A percentile compares a stretch with the other conserved stretches of the same genome.
Evolutionary conservation across 1,140 invertebrate species (phyloP).

Genomic region (Melipona quadrifasciata): DNA sequence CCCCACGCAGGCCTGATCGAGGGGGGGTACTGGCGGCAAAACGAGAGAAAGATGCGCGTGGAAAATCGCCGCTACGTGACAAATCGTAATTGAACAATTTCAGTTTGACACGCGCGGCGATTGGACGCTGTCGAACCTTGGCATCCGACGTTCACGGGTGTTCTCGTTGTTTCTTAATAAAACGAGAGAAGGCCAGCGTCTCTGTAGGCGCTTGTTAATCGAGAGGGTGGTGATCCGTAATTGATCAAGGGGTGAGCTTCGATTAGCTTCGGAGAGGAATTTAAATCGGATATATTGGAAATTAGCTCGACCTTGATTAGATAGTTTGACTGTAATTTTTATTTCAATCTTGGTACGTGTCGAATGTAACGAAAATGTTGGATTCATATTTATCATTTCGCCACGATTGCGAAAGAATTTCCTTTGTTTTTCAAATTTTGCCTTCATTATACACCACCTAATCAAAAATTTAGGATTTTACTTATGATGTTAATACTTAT

Average conservation of each 20-base stretch:
- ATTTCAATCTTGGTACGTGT: background rate
- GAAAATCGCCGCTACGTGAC: conserved; percentile 68
- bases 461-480: no score
- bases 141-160: background rate
- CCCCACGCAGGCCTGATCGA: conserved; percentile 46
- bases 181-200: background rate
- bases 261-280: background rate
- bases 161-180: conserved; percentile 11
- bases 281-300: background rate
- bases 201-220: background rate
- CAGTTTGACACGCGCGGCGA: conserved; percentile 49
- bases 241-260: background rate
- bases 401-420: no score
- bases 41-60: conserved; percentile 50
- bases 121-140: conserved; percentile 37
- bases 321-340: background rate
- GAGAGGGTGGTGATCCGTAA: conserved; percentile 1
- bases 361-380: background rate
- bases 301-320: background rate
- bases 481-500: no score
- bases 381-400: background rate
- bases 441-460: no score
- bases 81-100: conserved; percentile 72
- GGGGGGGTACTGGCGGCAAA: background rate
- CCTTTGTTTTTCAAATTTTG: no score